These are phyloP conservation scores for Acleris laterana DNA, from an alignment of 2,888 invertebrate genomes.

Conservation along the genomic window DNA sequence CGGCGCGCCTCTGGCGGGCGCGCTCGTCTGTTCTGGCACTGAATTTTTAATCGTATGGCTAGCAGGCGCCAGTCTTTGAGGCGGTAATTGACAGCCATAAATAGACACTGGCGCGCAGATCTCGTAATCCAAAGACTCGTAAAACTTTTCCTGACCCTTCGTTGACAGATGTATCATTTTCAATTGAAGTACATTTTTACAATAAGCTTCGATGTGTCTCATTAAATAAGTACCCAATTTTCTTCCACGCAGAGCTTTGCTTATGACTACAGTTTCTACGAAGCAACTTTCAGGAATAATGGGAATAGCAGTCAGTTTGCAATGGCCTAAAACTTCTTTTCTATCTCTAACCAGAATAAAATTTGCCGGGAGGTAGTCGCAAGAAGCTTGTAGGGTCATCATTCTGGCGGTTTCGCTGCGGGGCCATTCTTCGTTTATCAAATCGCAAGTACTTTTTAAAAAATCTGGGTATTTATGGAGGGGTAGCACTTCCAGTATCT, in stretches of 20 bases:
- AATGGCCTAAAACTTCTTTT: slow-evolving; percentile 89
- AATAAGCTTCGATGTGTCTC: slow-evolving; percentile 90
- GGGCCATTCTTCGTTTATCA: slow-evolving; percentile 95
- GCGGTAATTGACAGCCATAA: slow-evolving; percentile 79
- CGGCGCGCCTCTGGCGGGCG: slow-evolving; percentile 40
- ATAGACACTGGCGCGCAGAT: slow-evolving; percentile 88
- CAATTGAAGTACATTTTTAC: slow-evolving; percentile 85
- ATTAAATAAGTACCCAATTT: slow-evolving; percentile 91
- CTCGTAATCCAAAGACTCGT: slow-evolving; percentile 89
- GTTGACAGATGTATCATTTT: slow-evolving; percentile 88
- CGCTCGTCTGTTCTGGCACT: slow-evolving; percentile 49
- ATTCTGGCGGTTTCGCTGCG: slow-evolving; percentile 91
- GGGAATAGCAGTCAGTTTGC: slow-evolving; percentile 90
- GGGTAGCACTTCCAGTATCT: slow-evolving; percentile 83
- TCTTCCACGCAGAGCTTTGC: slow-evolving; percentile 87
- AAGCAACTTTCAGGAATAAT: slow-evolving; percentile 89
- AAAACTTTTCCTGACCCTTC: slow-evolving; percentile 90
- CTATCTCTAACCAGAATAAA: slow-evolving; percentile 86
- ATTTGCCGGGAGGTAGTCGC: slow-evolving; percentile 89
- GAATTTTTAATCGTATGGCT: slow-evolving; percentile 48
- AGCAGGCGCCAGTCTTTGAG: slow-evolving; percentile 41
- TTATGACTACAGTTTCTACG: slow-evolving; percentile 92
- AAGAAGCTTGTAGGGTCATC: slow-evolving; percentile 89
- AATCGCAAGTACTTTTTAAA: slow-evolving; percentile 88
- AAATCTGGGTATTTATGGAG: slow-evolving; percentile 90